Base-by-base conservation (phyloP, 2,888 invertebrate species). In the Mycogona germanica region DNA sequence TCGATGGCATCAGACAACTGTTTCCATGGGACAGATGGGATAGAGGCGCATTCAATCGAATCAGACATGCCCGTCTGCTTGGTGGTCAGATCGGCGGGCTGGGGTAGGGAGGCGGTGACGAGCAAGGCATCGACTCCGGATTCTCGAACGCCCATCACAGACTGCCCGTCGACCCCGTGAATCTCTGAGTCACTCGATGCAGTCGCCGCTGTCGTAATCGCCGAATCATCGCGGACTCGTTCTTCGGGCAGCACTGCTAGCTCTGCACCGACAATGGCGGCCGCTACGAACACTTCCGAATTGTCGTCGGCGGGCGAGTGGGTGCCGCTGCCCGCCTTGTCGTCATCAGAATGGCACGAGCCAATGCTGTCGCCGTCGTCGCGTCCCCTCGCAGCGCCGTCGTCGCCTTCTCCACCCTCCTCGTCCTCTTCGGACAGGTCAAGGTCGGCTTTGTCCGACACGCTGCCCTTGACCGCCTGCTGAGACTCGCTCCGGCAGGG, bases 401-500 rank as follows among this genome's bases (percentile, higher is more conserved):
- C 41, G 19, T 12, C 45, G 7, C 45, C 25, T n/a, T n/a, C n/a
- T n/a, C n/a, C n/a, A n/a, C n/a, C n/a, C 7, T 41, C 41, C 9
- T 41, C 41, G 17, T 30, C 57, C 19, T 56, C 56, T 40, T 59
- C 55, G 7, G 47, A 50, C 21, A 40, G 38, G 14, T 25, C 44
- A 32, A 44, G 32, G 7, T 49, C 55, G 14, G 57, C 55, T 23
- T 47, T 53, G 47, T 59, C 57, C 9, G 56, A 55, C 45, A 56
- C 53, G 37, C 51, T 51, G 23, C 53, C 57, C 21, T 53, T 57
- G 23, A 45, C 54, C 28, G 50, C 46, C 26, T 51, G 48, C 25
- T 55, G 51, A 25, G 57, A 57, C 30, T 57, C 57, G 32, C 55
- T 57, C 12, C 55, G 51, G n/a, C 41, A 51, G 2, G 55, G 54